phyloP scores from a whole-genome alignment of 2,888 invertebrate genomes.

The Spatulosminthurus flaviceps region DNA sequence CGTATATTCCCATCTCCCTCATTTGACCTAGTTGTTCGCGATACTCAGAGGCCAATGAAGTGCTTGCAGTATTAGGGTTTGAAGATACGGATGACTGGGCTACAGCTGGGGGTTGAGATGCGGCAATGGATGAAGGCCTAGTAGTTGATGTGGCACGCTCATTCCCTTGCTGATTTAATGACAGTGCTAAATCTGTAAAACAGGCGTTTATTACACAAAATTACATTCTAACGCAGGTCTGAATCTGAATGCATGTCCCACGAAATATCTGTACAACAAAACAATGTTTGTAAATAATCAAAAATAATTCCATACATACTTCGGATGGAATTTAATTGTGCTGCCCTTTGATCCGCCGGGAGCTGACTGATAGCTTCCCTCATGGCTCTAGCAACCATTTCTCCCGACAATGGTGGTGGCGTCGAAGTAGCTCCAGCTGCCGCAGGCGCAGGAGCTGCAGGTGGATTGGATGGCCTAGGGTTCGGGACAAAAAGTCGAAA shows the following conservation, averaged over 20 bases:
- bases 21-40: slow-evolving; percentile 72
- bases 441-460: background rate
- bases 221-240: no score
- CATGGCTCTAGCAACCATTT: slow-evolving; percentile 58
- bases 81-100: background rate
- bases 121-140: slow-evolving; percentile 67
- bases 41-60: slow-evolving; percentile 48
- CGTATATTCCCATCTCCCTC: slow-evolving; percentile 88
- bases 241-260: no score
- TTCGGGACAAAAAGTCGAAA: slow-evolving; percentile 6
- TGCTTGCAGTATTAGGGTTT: background rate
- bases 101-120: background rate
- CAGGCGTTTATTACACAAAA: background rate
- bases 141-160: background rate
- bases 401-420: slow-evolving; percentile 52
- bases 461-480: background rate
- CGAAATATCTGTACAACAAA: no score
- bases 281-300: no score
- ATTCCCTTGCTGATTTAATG: slow-evolving; percentile 21
- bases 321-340: slow-evolving; percentile 55
- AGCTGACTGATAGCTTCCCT: slow-evolving; percentile 57
- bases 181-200: slow-evolving; percentile 3
- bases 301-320: slow-evolving; percentile 43
- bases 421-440: background rate
- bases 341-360: slow-evolving; percentile 55